These are phyloP conservation scores for Bombus cullumanus DNA, from an alignment of 1,140 invertebrate species.

Conservation along the genomic window DNA sequence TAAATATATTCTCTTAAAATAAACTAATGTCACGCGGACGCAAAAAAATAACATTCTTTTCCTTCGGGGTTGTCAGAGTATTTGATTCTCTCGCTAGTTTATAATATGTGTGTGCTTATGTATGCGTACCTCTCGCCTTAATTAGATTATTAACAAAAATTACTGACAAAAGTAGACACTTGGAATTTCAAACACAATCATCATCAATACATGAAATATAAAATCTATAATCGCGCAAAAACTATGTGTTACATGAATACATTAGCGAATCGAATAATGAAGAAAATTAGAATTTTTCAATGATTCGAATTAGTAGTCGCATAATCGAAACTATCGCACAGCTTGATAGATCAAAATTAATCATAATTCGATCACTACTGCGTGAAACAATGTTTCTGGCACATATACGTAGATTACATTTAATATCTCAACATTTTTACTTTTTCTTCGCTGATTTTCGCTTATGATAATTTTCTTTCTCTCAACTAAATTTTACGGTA, in stretches of 20 bases:
- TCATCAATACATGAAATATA: not conserved
- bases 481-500: constrained; percentile 36
- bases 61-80: constrained; percentile 5
- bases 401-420: constrained; percentile 39
- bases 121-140: constrained; percentile 19
- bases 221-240: constrained; percentile 10
- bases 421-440: constrained; percentile 35
- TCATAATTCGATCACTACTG: not conserved
- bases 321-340: not conserved
- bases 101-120: constrained; percentile 26
- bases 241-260: not conserved
- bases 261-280: not conserved
- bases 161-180: not conserved
- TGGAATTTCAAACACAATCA: not conserved
- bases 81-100: constrained; percentile 32
- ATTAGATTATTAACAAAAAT: constrained; percentile 12
- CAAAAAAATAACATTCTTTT: constrained; percentile 9
- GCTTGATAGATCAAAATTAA: not conserved
- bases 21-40: constrained; percentile 24
- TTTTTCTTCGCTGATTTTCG: constrained; percentile 7
- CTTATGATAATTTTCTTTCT: constrained; percentile 12
- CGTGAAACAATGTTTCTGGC: constrained; percentile 13
- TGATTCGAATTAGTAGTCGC: not conserved
- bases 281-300: constrained; percentile 7
- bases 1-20: constrained; percentile 20